Base-by-base conservation (phyloP, 2,888 invertebrate genomes). In the Arctia plantaginis region DNA sequence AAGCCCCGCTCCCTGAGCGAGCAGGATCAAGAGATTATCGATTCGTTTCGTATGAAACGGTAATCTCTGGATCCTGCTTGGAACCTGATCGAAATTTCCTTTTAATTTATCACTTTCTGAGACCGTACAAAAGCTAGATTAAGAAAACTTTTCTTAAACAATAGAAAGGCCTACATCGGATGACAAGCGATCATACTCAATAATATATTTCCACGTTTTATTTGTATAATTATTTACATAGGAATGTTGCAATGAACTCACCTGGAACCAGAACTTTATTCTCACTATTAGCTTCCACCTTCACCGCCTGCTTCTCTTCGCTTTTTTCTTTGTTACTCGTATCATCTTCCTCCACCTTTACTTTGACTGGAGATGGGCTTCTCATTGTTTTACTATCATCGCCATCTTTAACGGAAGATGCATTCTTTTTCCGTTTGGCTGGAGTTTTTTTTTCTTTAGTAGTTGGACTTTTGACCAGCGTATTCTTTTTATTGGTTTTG, bases 401-500 rank as follows among this genome's bases (percentile, higher is more conserved):
- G 27, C 73, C 39, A 41, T 47, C 59, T 55, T 67, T 72, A 30
- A 33, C 27, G 0, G 44, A 30, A 55, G 64, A n/a, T 6, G 30
- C n/a, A 27, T 70, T n/a, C 13, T 71, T 72, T 20, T 69, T 66
- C 1, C n/a, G 23, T 44, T 59, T 70, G 30, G 64, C 18, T 59
- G 72, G 44, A 39, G 66, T 69, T 66, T 66, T 66, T 35, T 72
- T 72, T 41, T 15, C 62, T 67, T 76, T 76, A 18, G 20, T 30
- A 33, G 27, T 39, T n/a, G 68, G 41, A 41, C 20, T 72, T 41
- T 72, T 75, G 1, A 64, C 55, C 3, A 78, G 77, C 0, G 30
- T 66, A 66, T 78, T 78, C 67, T 78, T 80, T 74, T 90, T 91
- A 74, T 91, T 92, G 71, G 75, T 87, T 78, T 92, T 93, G 0